A percentile compares a stretch with the other conserved stretches of the same genome.
These are phyloP conservation scores for Ennomos erosarius DNA, from an alignment of 2,888 invertebrate species.

Conservation along the genomic window DNA sequence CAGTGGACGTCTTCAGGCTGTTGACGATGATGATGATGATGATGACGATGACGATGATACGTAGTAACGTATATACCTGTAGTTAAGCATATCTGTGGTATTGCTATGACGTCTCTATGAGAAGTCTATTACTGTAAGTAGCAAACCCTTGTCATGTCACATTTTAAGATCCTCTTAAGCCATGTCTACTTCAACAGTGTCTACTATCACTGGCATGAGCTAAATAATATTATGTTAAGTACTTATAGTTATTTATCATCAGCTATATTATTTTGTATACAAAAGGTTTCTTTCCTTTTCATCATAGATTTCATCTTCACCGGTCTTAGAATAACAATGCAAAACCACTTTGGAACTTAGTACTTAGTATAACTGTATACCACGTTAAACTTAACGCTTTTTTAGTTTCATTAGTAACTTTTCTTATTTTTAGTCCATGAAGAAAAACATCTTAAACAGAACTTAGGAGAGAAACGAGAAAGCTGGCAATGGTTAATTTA, in stretches of 20 bases:
- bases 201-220: not conserved
- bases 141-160: conserved; percentile 71
- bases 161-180: conserved; percentile 62
- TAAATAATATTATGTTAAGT: conserved; percentile 1
- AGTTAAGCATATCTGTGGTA: conserved; percentile 39
- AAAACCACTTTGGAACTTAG: no score
- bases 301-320: no score
- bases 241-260: no score
- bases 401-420: not conserved
- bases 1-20: no score
- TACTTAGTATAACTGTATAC: no score
- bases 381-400: no score
- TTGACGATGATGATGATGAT: no score
- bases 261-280: no score
- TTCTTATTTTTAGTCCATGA: not conserved
- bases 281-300: no score
- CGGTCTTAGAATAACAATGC: no score
- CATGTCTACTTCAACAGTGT: conserved; percentile 48
- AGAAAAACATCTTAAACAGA: conserved; percentile 14
- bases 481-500: conserved; percentile 25
- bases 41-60: no score
- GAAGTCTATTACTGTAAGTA: conserved; percentile 37
- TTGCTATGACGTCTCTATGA: conserved; percentile 57
- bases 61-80: no score
- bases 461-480: conserved; percentile 14